Conservation (phyloP, 2,888 invertebrate genomes). For the Lepidocyrtoides sp. region DNA sequence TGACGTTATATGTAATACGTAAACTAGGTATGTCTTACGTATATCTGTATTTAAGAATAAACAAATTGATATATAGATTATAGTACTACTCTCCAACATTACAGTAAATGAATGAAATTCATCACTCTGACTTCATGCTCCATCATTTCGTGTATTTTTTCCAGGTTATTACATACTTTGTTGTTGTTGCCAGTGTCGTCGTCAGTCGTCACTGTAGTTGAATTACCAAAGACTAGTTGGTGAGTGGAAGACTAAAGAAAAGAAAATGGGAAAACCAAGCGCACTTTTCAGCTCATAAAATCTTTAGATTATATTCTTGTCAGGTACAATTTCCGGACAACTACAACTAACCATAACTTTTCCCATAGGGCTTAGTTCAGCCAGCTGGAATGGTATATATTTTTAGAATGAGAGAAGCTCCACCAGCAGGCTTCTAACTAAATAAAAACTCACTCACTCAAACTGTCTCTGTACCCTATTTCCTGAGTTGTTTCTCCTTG, state of each 20-base stretch:
- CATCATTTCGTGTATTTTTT: neutral
- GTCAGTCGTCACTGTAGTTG: neutral
- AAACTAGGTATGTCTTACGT: no score
- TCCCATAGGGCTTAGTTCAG: constrained; percentile 7
- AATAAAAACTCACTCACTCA: no score
- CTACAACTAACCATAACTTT: constrained; percentile 63
- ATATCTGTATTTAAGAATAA: neutral
- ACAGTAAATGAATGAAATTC: neutral
- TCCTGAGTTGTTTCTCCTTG: no score
- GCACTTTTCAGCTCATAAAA: constrained; percentile 43
- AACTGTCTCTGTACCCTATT: no score
- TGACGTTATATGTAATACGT: neutral
- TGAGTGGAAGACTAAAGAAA: neutral
- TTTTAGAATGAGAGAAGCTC: no score
- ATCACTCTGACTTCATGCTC: neutral
- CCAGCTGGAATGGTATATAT: neutral
- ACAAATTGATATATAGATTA: neutral
- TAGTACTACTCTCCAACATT: neutral
- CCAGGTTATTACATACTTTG: neutral
- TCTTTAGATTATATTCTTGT: constrained; percentile 64
- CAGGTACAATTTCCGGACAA: constrained; percentile 75
- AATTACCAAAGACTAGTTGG: neutral
- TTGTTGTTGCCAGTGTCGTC: neutral
- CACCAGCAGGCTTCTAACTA: no score
- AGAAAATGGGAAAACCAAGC: constrained; percentile 39